Base-by-base conservation (phyloP, 2,888 invertebrate species). In the Morinoia aosen region DNA sequence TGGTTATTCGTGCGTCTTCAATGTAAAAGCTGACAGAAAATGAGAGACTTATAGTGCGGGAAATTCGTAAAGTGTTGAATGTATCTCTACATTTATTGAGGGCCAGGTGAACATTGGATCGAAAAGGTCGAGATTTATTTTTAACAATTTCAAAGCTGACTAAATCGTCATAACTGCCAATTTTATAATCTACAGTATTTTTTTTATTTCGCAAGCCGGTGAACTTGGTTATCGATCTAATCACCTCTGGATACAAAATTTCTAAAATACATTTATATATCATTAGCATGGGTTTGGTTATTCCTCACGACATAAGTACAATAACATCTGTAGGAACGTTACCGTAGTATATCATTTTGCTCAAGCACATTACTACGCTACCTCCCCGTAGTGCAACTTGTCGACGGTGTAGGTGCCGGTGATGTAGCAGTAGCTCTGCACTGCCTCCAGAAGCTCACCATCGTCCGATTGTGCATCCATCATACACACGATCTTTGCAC, bases 331-430 rank as follows among this genome's bases (percentile, higher is more conserved):
- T 2, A 33, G 8, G 33, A 76, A 33, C 76, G 76, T 33, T 76
- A 76, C 76, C 76, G 2, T 33, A 76, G 25, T 76, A 14, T 33
- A 76, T 33, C 12, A 5, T 64, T 16, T 7, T 12, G 64, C 33
- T 16, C 10, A 76, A 33, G 61, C 61, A 12, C 19, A 61, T 61
- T 61, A 25, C 8, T 16, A 10, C 76, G 76, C 76, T 58, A 94
- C 95, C 94, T 94, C 95, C 58, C 93, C 94, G n/a, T 64, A 76
- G 58, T 90, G 95, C 48, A 95, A 88, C 64, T 95, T 95, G 94
- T 96, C 96, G 90, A 96, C 96, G 3, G 96, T 96, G 95, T 96
- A 96, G 48, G 96, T 96, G 61, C 96, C 96, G 95, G 96, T 96
- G 95, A 96, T 96, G 95, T 96, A 96, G 95, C 96, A 96, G 95